Evolutionary conservation across 2,888 invertebrate genomes (phyloP).

Genomic region (Harmothoe impar): DNA sequence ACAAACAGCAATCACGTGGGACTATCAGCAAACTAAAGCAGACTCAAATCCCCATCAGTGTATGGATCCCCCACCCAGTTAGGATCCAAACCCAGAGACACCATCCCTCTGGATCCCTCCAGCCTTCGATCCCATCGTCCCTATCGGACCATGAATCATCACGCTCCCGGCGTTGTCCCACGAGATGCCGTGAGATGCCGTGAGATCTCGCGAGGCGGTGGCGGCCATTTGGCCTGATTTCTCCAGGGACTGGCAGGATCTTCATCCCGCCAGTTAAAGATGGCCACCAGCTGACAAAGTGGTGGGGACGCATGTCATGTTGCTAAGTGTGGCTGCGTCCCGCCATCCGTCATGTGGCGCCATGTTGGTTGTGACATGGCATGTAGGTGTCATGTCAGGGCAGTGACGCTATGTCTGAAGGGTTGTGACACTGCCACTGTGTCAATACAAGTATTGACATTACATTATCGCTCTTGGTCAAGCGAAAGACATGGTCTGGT

Average conservation of each 20-base stretch:
- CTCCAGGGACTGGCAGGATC: background rate
- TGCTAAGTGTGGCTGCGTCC: background rate
- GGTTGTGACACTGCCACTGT: too few relatives aligned
- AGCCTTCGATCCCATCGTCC: background rate
- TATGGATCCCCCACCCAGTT: background rate
- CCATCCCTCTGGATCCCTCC: constrained; percentile 3
- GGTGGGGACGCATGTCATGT: background rate
- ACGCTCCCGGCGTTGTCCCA: background rate
- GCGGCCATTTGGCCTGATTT: constrained; percentile 11
- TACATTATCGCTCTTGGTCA: too few relatives aligned
- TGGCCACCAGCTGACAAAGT: background rate
- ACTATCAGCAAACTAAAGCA: too few relatives aligned
- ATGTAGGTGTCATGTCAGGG: too few relatives aligned
- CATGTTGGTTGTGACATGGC: too few relatives aligned
- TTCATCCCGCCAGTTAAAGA: constrained; percentile 27
- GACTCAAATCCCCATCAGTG: background rate
- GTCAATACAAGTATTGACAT: too few relatives aligned
- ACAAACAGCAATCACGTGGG: too few relatives aligned
- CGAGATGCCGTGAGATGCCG: background rate
- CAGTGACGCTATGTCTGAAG: too few relatives aligned
- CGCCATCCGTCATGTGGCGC: background rate
- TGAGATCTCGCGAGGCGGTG: background rate
- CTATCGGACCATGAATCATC: constrained; percentile 22
- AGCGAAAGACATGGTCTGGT: too few relatives aligned
- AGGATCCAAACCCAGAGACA: background rate